Evolutionary conservation across 2,888 invertebrate species (phyloP).

Genomic region (Drosophila melanosoma): DNA sequence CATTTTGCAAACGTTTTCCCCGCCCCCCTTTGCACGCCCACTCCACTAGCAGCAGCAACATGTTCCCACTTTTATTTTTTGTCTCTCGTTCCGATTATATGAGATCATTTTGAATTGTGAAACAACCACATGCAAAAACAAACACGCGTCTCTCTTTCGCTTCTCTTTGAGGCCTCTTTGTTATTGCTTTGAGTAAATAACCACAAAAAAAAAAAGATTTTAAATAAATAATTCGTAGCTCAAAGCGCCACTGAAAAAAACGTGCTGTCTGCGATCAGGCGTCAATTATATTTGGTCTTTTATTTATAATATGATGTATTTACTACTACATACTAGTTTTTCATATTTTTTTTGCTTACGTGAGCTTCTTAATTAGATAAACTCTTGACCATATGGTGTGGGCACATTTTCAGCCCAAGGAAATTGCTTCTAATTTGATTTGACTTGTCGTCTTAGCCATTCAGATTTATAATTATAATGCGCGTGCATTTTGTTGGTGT

Average conservation of each 20-base stretch:
- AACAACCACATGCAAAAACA: constrained; percentile 59
- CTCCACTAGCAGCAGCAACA: constrained; percentile 56
- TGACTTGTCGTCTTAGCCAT: constrained; percentile 27
- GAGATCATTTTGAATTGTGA: constrained; percentile 74
- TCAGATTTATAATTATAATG: constrained; percentile 63
- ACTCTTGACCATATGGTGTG: constrained; percentile 68
- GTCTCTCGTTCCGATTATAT: constrained; percentile 68
- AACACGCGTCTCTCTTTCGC: constrained; percentile 43
- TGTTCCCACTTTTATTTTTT: constrained; percentile 58
- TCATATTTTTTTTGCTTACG: constrained; percentile 50
- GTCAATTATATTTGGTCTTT: constrained; percentile 72
- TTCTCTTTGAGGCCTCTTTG: constrained; percentile 20
- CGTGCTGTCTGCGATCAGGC: constrained; percentile 64
- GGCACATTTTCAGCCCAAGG: constrained; percentile 17
- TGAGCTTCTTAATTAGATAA: constrained; percentile 64
- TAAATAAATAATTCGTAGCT: constrained; percentile 28
- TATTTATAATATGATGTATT: constrained; percentile 54
- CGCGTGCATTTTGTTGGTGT: background rate
- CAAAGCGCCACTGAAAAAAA: constrained; percentile 57
- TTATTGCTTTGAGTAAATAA: constrained; percentile 18
- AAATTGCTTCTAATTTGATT: constrained; percentile 24
- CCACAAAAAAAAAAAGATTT: constrained; percentile 3
- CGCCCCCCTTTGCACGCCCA: constrained; percentile 52
- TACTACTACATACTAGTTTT: constrained; percentile 12
- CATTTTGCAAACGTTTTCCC: constrained; percentile 49